Evolutionary conservation across 2,113 vertebrate genomes (phyloP), one percentile per base, ranked within the genome.

Genomic region (Thamnaconus septentrionalis): DNA sequence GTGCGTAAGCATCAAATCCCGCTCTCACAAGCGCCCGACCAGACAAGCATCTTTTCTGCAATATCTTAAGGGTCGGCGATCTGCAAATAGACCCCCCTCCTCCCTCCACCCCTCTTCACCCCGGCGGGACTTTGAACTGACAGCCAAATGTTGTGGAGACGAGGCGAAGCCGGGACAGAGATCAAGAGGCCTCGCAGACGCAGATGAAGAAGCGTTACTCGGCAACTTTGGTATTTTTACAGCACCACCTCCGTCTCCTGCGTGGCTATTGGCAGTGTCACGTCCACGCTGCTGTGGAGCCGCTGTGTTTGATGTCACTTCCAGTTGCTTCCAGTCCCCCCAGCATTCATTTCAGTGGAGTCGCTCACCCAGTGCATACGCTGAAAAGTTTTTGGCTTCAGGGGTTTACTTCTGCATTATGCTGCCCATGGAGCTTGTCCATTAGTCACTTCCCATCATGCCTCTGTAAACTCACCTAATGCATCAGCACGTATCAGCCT

Each of bases 181-280:
- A 75, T 81, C 83, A 85, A 73, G 75, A 76, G 76, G 57, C 75
- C 73, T 46, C 67, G 59, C 49, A 54, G 57, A 71, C 59, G 64
- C 57, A 72, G 56, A 77, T 55, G 7, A 53, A 69, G 58, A 73
- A 76, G 69, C 64, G 64, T 74, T 77, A 73, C 42, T 71, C 54
- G 60, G 66, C 59, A 82, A 82, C 77, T 78, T 64, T 78, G 61
- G 64, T 73, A 71, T 79, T 73, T 85, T 85, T 87, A 79, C 71
- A 79, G 79, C 79, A 84, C 73, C 64, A 31, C 31, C 49, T 56
- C 66, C 59, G 59, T 72, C 61, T 80, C 59, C 52, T 64, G 53
- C 59, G 57, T 46, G 62, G 73, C 62, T 70, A 65, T 44, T 79
- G 69, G 78, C 60, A 63, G 56, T 66, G 64, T 63, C 75, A 62